phyloP scores from a whole-genome alignment of 2,888 invertebrate genomes.

The Lasioglossum marginatum region DNA sequence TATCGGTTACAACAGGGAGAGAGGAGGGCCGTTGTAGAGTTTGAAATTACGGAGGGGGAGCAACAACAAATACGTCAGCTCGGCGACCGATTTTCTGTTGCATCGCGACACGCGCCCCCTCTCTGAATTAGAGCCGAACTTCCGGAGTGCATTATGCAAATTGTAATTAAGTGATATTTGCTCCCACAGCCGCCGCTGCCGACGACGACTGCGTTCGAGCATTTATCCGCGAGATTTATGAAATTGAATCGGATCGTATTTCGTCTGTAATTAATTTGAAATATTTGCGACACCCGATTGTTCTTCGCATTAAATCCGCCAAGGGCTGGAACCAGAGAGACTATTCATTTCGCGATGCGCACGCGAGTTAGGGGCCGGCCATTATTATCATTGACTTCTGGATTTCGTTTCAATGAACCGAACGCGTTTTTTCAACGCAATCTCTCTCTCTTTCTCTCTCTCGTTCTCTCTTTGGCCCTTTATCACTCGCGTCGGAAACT shows the following conservation, averaged over 20 bases:
- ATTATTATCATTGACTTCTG: not conserved
- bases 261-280: conserved; percentile 21
- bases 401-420: conserved; percentile 15
- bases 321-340: not conserved
- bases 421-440: not conserved
- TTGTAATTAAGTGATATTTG: conserved; percentile 56
- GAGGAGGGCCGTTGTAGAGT: not conserved
- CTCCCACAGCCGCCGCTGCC: not conserved
- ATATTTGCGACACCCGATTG: conserved; percentile 27
- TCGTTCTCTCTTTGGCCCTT: not conserved
- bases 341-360: conserved; percentile 7
- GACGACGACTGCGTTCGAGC: not conserved
- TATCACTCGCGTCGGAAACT: not conserved
- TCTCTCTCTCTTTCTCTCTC: not conserved
- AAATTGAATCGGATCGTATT: conserved; percentile 37
- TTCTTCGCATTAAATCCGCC: conserved; percentile 34
- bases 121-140: conserved; percentile 45
- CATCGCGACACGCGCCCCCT: not conserved
- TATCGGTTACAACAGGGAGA: conserved; percentile 10
- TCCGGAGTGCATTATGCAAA: conserved; percentile 53
- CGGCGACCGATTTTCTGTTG: conserved; percentile 15
- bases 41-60: conserved; percentile 19
- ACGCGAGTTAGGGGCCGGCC: not conserved
- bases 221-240: conserved; percentile 46
- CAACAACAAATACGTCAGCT: conserved; percentile 32